These are phyloP conservation scores for Catostomus latipinnis DNA, from an alignment of 2,797 vertebrate species.

Conservation along the genomic window DNA sequence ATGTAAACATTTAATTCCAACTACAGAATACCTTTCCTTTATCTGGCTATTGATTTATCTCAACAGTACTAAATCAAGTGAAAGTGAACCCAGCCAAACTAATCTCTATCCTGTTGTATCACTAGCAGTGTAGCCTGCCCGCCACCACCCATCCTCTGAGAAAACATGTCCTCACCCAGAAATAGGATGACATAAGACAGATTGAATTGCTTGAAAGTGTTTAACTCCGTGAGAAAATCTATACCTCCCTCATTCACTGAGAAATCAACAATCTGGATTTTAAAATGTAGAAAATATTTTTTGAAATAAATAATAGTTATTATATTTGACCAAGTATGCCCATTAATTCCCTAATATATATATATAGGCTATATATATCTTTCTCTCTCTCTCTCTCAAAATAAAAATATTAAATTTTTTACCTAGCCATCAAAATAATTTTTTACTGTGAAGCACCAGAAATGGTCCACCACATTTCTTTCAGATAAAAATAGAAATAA, in stretches of 20 bases:
- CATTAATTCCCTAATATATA: no score
- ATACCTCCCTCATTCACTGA: constrained; percentile 44
- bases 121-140: not conserved
- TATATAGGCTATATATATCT: no score
- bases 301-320: no score
- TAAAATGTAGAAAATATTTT: no score
- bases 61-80: not conserved
- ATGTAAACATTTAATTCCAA: not conserved
- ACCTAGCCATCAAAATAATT: no score
- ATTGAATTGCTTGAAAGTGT: constrained; percentile 51
- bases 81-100: constrained; percentile 7
- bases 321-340: no score
- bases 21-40: not conserved
- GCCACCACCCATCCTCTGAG: constrained; percentile 12
- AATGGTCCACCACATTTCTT: no score
- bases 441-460: no score
- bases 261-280: no score
- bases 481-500: no score
- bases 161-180: constrained; percentile 18
- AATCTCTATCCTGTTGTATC: constrained; percentile 5
- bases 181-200: constrained; percentile 48
- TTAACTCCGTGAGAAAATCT: constrained; percentile 55
- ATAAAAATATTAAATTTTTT: no score
- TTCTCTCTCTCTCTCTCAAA: no score
- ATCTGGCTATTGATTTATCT: not conserved